Conservation (phyloP, 2,113 vertebrate species). For the Laticauda colubrina region DNA sequence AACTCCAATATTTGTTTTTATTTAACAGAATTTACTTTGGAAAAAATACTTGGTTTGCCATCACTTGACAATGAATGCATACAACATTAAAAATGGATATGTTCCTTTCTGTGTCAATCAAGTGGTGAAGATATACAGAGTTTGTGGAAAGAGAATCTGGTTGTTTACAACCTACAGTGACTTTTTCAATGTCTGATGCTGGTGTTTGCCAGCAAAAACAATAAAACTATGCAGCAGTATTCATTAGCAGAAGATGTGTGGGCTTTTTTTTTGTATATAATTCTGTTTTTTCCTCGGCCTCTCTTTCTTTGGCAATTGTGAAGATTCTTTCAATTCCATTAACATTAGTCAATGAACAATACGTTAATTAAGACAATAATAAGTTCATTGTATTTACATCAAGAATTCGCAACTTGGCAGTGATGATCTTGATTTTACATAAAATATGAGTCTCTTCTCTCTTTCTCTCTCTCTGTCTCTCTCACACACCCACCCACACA, state of each 20-base stretch:
- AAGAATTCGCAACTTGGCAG: background rate
- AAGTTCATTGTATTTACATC: background rate
- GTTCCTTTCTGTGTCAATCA: background rate
- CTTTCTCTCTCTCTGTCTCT: no score
- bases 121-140: background rate
- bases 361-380: background rate
- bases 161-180: background rate
- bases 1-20: background rate
- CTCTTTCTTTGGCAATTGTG: background rate
- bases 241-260: background rate
- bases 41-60: background rate
- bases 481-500: background rate
- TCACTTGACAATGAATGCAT: background rate
- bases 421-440: background rate
- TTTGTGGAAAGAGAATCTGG: conserved; percentile 9
- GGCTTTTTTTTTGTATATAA: background rate
- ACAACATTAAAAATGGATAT: background rate
- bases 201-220: background rate
- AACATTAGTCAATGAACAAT: background rate
- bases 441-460: background rate
- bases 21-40: background rate
- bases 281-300: background rate
- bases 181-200: background rate
- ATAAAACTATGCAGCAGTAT: background rate
- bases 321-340: background rate